These are phyloP conservation scores for Beaufortia kweichowensis DNA, from an alignment of 2,113 vertebrate genomes.

Conservation along the genomic window DNA sequence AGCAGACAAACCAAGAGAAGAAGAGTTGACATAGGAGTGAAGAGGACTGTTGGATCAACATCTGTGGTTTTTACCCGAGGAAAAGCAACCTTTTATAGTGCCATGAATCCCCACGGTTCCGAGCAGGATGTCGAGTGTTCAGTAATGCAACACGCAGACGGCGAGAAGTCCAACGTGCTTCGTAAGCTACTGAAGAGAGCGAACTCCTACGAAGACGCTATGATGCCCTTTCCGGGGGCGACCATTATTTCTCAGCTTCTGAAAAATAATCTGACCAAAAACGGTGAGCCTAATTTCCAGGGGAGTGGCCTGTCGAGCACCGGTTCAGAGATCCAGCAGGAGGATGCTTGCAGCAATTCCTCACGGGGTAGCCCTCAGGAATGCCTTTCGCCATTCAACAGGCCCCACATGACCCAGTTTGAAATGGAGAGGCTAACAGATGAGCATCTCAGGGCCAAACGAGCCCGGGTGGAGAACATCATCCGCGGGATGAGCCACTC, in stretches of 20 bases:
- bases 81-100: conserved; percentile 88
- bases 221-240: conserved; percentile 96
- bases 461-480: conserved; percentile 97
- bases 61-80: conserved; percentile 87
- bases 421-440: conserved; percentile 96
- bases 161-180: conserved; percentile 97
- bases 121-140: conserved; percentile 96
- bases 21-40: conserved; percentile 99
- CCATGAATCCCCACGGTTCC: conserved; percentile 96
- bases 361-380: conserved; percentile 95
- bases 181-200: conserved; percentile 98
- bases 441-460: conserved; percentile 97
- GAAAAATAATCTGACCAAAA: conserved; percentile 98
- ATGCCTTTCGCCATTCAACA: conserved; percentile 95
- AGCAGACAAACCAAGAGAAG: conserved; percentile 98
- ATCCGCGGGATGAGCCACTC: conserved; percentile 99
- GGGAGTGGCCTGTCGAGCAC: conserved; percentile 95
- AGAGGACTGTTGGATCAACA: conserved; percentile 93
- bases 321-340: conserved; percentile 95
- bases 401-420: conserved; percentile 88
- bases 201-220: conserved; percentile 96
- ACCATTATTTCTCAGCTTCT: conserved; percentile 99
- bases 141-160: conserved; percentile 89
- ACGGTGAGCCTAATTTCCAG: conserved; percentile 95
- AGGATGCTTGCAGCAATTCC: conserved; percentile 97